phyloP scores from a whole-genome alignment of 2,888 invertebrate genomes.

The Amphipyra tragopoginis region DNA sequence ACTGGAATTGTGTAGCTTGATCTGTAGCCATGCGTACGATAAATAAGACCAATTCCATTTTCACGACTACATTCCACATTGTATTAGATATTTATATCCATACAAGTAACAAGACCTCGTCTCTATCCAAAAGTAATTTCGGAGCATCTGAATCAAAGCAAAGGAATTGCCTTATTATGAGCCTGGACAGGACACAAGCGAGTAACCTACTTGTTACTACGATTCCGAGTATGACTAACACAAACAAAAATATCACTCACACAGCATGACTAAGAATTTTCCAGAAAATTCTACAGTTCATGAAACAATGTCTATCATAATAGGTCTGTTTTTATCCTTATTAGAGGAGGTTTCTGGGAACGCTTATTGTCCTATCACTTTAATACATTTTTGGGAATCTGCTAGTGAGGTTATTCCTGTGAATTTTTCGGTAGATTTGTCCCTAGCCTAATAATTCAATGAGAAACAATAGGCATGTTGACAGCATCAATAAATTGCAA shows the following conservation, averaged over 20 bases:
- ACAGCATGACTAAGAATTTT: slow-evolving; percentile 50
- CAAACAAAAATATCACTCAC: slow-evolving; percentile 36
- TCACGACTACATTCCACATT: not conserved
- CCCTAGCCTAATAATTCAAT: too few species aligned
- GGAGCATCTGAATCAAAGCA: slow-evolving; percentile 23
- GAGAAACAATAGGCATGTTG: too few species aligned
- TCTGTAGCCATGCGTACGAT: too few species aligned
- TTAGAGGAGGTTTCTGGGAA: slow-evolving; percentile 4
- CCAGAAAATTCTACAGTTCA: slow-evolving; percentile 7
- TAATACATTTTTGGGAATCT: not conserved
- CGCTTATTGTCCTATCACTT: not conserved
- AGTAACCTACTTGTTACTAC: slow-evolving; percentile 42
- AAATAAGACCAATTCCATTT: not conserved
- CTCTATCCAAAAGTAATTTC: slow-evolving; percentile 14
- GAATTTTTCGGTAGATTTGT: too few species aligned
- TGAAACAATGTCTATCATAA: not conserved
- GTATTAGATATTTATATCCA: not conserved
- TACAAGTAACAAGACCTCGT: not conserved
- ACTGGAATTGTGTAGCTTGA: too few species aligned
- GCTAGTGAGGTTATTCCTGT: too few species aligned
- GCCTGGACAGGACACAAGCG: slow-evolving; percentile 20
- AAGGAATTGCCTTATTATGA: slow-evolving; percentile 26
- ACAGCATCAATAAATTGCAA: too few species aligned
- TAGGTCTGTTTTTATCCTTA: slow-evolving; percentile 17
- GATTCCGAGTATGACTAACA: slow-evolving; percentile 47